Evolutionary conservation across 1,140 invertebrate genomes (phyloP).

Genomic region (Dreissena polymorpha): DNA sequence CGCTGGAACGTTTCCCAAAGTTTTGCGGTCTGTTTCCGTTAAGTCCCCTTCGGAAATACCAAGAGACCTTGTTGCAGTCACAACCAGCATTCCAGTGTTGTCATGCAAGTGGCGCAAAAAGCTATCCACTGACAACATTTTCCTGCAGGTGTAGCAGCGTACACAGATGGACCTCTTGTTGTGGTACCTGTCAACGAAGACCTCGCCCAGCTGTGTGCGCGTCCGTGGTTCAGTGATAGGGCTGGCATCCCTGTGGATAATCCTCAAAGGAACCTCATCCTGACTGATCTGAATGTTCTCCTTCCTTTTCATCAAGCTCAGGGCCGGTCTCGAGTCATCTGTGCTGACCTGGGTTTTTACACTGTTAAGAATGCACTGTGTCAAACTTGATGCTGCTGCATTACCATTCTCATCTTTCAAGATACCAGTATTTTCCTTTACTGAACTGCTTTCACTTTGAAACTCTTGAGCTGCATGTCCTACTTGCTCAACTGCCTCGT

Average conservation of each 20-base stretch:
- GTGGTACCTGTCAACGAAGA: conserved; percentile 71
- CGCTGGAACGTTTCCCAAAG: conserved; percentile 72
- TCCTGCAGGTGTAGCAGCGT: conserved; percentile 70
- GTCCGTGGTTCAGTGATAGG: conserved; percentile 40
- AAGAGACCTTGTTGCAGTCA: conserved; percentile 62
- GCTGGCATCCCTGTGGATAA: conserved; percentile 60
- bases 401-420: not conserved
- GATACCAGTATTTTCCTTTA: too few species aligned
- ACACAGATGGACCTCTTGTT: conserved; percentile 69
- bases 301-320: conserved; percentile 24
- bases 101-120: conserved; percentile 73
- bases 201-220: conserved; percentile 67
- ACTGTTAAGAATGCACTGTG: not conserved
- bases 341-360: not conserved
- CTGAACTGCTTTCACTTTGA: not conserved
- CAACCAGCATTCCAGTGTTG: conserved; percentile 59
- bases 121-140: conserved; percentile 70
- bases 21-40: conserved; percentile 62
- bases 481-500: not conserved
- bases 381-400: not conserved
- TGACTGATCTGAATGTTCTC: conserved; percentile 10
- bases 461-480: not conserved
- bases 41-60: conserved; percentile 62
- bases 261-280: conserved; percentile 48
- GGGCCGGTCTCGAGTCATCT: not conserved